These are phyloP conservation scores for Centruroides vittatus DNA, from an alignment of 1,140 invertebrate genomes.

Conservation along the genomic window DNA sequence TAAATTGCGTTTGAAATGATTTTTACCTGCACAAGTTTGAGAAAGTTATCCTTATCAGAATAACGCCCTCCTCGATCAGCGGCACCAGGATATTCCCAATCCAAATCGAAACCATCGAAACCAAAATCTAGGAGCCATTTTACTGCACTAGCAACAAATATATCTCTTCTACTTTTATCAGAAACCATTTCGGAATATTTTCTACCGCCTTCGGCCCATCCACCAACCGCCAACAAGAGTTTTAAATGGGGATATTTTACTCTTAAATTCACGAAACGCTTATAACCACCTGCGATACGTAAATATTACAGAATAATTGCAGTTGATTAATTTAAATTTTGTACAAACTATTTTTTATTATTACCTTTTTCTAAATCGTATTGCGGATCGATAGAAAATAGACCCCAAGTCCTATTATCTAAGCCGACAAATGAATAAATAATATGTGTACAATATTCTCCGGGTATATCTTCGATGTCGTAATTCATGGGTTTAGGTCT, in stretches of 20 bases:
- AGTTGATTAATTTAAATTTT: no score
- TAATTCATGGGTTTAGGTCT: slow-evolving; percentile 63
- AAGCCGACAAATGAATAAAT: slow-evolving; percentile 85
- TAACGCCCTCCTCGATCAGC: slow-evolving; percentile 62
- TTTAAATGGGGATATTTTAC: neutral
- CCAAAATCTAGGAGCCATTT: slow-evolving; percentile 3
- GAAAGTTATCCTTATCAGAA: slow-evolving; percentile 53
- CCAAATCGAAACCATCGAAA: slow-evolving; percentile 12
- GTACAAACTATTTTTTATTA: no score
- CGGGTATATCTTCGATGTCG: slow-evolving; percentile 64
- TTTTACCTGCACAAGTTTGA: slow-evolving; percentile 47
- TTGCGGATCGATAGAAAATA: slow-evolving; percentile 63
- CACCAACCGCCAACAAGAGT: slow-evolving; percentile 23
- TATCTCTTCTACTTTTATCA: slow-evolving; percentile 20
- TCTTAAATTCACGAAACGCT: slow-evolving; percentile 1
- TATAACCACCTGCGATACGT: neutral
- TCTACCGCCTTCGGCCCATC: slow-evolving; percentile 71
- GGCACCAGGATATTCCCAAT: slow-evolving; percentile 37
- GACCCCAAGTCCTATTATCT: slow-evolving; percentile 55
- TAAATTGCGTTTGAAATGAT: no score
- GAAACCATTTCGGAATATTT: slow-evolving; percentile 69
- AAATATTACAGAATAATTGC: no score
- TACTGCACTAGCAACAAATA: slow-evolving; percentile 5
- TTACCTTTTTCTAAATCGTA: slow-evolving; percentile 20
- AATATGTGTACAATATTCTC: slow-evolving; percentile 65